Base-by-base conservation (phyloP, 92 coral and sea anemone genomes). In the Siderastrea siderea region DNA sequence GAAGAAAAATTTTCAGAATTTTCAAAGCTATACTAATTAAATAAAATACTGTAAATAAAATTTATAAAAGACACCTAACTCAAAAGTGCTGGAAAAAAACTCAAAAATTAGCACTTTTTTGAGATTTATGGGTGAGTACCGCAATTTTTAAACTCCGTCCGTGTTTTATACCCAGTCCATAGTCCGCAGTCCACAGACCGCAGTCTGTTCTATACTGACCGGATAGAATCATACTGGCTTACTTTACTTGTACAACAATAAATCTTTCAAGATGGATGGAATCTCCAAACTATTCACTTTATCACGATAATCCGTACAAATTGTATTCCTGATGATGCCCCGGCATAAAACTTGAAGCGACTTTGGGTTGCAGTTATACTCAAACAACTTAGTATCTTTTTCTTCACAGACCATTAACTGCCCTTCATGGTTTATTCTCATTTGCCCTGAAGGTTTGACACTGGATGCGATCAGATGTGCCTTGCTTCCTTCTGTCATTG, bases 361-460 rank as follows among this genome's bases (percentile, higher is more conserved):
- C 59, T 69, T 58, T 14, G 50, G 68, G n/a, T 58, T 71, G 48
- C 57, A 54, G 2, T 17, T 83, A 47, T 84, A 84, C 13, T 84
- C 81, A 74, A 74, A 82, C 47, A 82, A 16, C 79, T 89, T 89
- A 17, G 83, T 78, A 16, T 10, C 64, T 0, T 53, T 58, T 0
- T 58, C 57, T 54, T 90, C 87, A 47, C 87, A 90, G 14, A 90
- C 90, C 82, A 90, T 73, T 2, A 90, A 77, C 53, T 90, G 93
- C 43, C 85, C 71, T 85, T 79, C 65, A 44, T 16, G 43, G 81
- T 79, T 90, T 1, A 90, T 67, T 11, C 78, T 75, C 38, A 90
- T 62, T 71, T 84, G 80, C 15, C 67, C 82, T 15, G 67, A 10
- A 64, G 86, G 86, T 61, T 80, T 50, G 17, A 84, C 47, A 46